A percentile compares a stretch with the other conserved stretches of the same genome.
These are phyloP conservation scores for Heteromyza rotundicornis DNA, from an alignment of 2,888 invertebrate genomes.

Conservation along the genomic window DNA sequence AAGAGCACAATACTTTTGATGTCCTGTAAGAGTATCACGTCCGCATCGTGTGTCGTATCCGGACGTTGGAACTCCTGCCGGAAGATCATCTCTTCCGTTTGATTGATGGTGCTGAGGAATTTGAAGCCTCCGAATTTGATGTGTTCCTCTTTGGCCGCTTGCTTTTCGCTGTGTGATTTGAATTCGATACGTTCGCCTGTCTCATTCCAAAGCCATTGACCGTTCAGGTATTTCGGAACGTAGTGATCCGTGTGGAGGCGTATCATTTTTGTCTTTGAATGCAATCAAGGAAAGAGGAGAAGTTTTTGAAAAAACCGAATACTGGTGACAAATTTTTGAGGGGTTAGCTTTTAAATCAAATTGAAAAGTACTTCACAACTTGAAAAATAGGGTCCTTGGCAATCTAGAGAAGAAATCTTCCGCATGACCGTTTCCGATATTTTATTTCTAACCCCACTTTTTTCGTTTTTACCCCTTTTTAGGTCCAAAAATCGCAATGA, in stretches of 20 bases:
- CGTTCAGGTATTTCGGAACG: conserved; percentile 49
- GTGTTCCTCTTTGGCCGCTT: conserved; percentile 32
- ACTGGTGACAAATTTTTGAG: too few species aligned
- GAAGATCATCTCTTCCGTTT: conserved; percentile 56
- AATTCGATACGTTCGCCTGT: conserved; percentile 41
- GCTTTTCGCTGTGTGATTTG: conserved; percentile 33
- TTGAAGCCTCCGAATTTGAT: conserved; percentile 44
- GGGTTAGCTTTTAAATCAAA: too few species aligned
- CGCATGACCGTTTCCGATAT: too few species aligned
- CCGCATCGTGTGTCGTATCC: conserved; percentile 42
- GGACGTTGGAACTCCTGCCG: conserved; percentile 47
- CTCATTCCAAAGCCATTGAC: conserved; percentile 54
- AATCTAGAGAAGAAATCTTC: too few species aligned
- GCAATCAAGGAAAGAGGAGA: too few species aligned
- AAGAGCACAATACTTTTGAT: conserved; percentile 56
- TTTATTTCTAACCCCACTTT: too few species aligned
- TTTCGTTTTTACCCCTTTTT: conserved; percentile 15
- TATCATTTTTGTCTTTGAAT: conserved; percentile 36
- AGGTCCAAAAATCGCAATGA: conserved; percentile 58
- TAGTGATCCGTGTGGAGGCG: conserved; percentile 45
- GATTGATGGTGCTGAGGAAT: conserved; percentile 48
- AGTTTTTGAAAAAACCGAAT: too few species aligned
- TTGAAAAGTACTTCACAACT: neutral
- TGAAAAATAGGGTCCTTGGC: neutral
- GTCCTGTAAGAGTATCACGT: conserved; percentile 53